A percentile compares a stretch with the other conserved stretches of the same genome.
Evolutionary conservation across 2,888 invertebrate species (phyloP).

Genomic region (Pogonocherus hispidulus): DNA sequence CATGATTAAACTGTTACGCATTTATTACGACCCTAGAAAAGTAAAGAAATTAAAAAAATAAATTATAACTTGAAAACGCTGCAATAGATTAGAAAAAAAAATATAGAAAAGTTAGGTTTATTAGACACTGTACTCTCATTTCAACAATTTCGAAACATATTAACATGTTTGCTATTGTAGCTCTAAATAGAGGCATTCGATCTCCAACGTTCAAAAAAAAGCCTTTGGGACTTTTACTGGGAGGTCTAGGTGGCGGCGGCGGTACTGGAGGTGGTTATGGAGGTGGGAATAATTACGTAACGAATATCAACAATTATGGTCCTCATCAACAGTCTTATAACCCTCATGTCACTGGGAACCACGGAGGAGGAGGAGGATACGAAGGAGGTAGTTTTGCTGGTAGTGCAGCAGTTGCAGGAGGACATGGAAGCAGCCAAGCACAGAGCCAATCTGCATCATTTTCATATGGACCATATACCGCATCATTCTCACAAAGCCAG

Average conservation of each 20-base stretch:
- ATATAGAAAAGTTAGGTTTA: too few species aligned
- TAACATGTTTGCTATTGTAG: constrained; percentile 17
- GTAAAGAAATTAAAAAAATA: too few species aligned
- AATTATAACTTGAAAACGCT: too few species aligned
- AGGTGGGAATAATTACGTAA: constrained; percentile 36
- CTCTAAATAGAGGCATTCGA: constrained; percentile 11
- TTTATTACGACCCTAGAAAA: too few species aligned
- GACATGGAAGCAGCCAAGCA: constrained; percentile 39
- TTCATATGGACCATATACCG: constrained; percentile 47
- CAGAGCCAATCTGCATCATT: constrained; percentile 51
- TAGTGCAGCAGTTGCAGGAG: constrained; percentile 42
- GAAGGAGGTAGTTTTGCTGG: constrained; percentile 42
- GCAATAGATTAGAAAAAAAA: too few species aligned
- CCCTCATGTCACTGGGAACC: neutral
- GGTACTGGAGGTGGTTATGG: constrained; percentile 37
- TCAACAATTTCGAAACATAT: too few species aligned
- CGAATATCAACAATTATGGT: constrained; percentile 42
- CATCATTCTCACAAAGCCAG: constrained; percentile 49
- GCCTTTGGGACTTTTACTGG: constrained; percentile 34
- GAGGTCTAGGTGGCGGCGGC: constrained; percentile 36
- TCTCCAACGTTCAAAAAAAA: constrained; percentile 37
- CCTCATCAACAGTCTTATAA: constrained; percentile 18
- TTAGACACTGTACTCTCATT: too few species aligned
- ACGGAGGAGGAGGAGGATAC: neutral
- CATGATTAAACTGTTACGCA: too few species aligned